phyloP scores from a whole-genome alignment of 2,797 vertebrate genomes.

The Lophius americanus region DNA sequence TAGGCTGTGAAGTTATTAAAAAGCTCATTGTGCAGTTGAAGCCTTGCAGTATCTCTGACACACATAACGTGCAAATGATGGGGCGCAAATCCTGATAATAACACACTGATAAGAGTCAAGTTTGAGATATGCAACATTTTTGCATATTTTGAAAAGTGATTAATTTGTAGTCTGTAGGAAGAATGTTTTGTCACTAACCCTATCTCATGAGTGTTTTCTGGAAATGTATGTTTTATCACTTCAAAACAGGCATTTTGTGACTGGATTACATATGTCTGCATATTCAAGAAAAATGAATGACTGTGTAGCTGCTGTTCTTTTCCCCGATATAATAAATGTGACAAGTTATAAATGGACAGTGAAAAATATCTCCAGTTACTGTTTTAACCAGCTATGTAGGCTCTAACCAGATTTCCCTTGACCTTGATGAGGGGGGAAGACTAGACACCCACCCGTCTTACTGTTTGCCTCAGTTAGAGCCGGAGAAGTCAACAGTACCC shows the following conservation, averaged over 20 bases:
- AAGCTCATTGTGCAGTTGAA: constrained; percentile 7
- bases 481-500: constrained; percentile 45
- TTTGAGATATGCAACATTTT: constrained; percentile 42
- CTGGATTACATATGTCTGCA: constrained; percentile 1
- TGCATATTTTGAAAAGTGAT: constrained; percentile 43
- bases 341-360: background rate
- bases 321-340: constrained; percentile 1
- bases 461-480: constrained; percentile 47
- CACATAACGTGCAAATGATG: constrained; percentile 39
- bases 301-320: background rate
- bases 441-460: constrained; percentile 22
- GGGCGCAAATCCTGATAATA: constrained; percentile 24
- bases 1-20: constrained; percentile 25
- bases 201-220: constrained; percentile 10
- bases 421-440: constrained; percentile 46
- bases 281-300: constrained; percentile 9
- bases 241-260: constrained; percentile 6
- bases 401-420: constrained; percentile 40
- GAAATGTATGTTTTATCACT: constrained; percentile 20
- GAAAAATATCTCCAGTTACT: background rate
- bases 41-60: constrained; percentile 33
- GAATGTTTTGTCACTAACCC: background rate
- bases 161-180: constrained; percentile 31
- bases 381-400: constrained; percentile 27
- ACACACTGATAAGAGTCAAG: constrained; percentile 46